phyloP scores from a whole-genome alignment of 2,888 invertebrate genomes.

The Steinernema scapterisci region DNA sequence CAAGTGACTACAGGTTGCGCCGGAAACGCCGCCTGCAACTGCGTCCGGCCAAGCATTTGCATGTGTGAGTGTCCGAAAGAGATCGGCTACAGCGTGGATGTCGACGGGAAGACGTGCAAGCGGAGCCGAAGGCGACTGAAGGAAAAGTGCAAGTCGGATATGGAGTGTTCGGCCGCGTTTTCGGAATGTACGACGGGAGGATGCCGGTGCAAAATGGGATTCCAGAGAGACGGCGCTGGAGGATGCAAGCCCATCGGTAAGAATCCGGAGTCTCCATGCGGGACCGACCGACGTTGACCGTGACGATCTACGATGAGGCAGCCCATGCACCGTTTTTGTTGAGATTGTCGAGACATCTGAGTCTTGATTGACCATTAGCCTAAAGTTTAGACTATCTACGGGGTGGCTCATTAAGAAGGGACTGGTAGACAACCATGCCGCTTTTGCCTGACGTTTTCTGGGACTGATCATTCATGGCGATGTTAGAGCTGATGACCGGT shows the following conservation, averaged over 20 bases:
- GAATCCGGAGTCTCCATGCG: no score
- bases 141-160: conserved; percentile 62
- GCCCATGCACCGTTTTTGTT: no score
- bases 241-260: conserved; percentile 62
- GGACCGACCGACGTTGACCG: background rate
- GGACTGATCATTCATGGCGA: no score
- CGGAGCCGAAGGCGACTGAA: conserved; percentile 56
- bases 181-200: conserved; percentile 62
- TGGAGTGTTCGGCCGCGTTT: conserved; percentile 64
- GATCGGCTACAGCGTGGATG: conserved; percentile 55
- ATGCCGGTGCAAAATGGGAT: conserved; percentile 62
- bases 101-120: conserved; percentile 55
- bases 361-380: no score
- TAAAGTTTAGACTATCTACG: no score
- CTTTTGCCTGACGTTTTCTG: no score
- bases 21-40: conserved; percentile 57
- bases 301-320: no score
- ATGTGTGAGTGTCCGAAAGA: conserved; percentile 60
- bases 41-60: conserved; percentile 44
- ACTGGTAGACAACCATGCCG: no score
- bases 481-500: no score
- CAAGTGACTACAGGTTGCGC: conserved; percentile 44
- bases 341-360: no score
- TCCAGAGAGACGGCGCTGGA: conserved; percentile 62
- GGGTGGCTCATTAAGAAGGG: no score